A percentile compares a stretch with the other conserved stretches of the same genome.
These are phyloP conservation scores for Phataginus tetradactyla DNA, from an alignment of 2,797 vertebrate genomes.

Conservation along the genomic window DNA sequence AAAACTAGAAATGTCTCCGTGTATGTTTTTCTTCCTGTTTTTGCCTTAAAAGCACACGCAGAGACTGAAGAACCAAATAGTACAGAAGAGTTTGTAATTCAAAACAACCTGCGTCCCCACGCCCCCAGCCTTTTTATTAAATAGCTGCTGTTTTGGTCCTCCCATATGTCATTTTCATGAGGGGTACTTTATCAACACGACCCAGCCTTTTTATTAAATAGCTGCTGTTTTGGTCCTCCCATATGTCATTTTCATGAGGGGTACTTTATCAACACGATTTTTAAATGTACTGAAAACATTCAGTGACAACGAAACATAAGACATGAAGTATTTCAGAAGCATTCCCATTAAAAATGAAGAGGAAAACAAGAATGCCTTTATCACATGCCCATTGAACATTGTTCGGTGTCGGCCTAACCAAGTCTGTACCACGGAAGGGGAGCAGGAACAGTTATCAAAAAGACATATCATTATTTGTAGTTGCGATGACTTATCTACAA, in stretches of 20 bases:
- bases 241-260: neutral
- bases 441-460: neutral
- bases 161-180: too few species aligned
- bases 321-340: neutral
- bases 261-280: neutral
- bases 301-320: neutral
- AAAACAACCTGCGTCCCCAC: neutral
- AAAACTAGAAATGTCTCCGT: neutral
- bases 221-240: neutral
- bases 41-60: neutral
- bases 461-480: neutral
- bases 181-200: neutral
- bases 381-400: fast-evolving
- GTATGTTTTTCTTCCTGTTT: neutral
- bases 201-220: neutral
- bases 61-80: neutral
- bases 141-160: neutral
- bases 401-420: fast-evolving
- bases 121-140: neutral
- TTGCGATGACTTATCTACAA: neutral
- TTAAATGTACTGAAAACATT: neutral
- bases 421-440: neutral
- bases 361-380: neutral
- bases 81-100: neutral
- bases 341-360: neutral